Percentiles rank a stretch among this genome's conserved stretches.
These are phyloP conservation scores for Heliconius hewitsoni DNA, from an alignment of 1,140 invertebrate species.

Conservation along the genomic window DNA sequence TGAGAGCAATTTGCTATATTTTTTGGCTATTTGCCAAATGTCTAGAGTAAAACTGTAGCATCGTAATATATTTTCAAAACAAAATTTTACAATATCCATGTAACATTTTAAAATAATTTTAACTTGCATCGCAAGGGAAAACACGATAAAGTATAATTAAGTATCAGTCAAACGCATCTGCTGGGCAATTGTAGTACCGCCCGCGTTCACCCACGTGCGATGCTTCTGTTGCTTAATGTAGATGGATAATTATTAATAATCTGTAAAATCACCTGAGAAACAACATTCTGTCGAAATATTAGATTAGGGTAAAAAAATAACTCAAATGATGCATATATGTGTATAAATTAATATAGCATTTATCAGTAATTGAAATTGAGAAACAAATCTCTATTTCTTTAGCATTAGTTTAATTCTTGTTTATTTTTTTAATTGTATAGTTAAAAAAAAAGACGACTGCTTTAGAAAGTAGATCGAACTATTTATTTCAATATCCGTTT, in stretches of 20 bases:
- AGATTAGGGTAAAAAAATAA: no score
- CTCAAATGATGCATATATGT: neutral
- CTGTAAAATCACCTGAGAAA: conserved; percentile 29
- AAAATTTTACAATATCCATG: neutral
- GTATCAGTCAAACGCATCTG: neutral
- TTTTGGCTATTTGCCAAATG: neutral
- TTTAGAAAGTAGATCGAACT: conserved; percentile 20
- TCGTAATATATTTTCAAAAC: neutral
- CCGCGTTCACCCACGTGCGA: conserved; percentile 22
- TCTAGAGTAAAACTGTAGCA: conserved; percentile 7
- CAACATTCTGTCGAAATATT: neutral
- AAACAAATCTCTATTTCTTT: neutral
- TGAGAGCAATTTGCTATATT: conserved; percentile 4
- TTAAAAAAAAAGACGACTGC: neutral
- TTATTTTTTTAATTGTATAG: neutral
- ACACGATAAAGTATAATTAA: neutral
- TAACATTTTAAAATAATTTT: neutral
- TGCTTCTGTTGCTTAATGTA: conserved; percentile 29
- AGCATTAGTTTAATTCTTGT: neutral
- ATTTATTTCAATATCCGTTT: conserved; percentile 31
- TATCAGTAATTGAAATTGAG: no score
- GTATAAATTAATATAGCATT: neutral
- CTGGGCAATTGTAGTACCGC: conserved; percentile 13
- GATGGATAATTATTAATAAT: conserved; percentile 19
- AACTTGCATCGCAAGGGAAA: neutral